Evolutionary conservation across 2,113 vertebrate species (phyloP).

Genomic region (Sinocyclocheilus grahami): DNA sequence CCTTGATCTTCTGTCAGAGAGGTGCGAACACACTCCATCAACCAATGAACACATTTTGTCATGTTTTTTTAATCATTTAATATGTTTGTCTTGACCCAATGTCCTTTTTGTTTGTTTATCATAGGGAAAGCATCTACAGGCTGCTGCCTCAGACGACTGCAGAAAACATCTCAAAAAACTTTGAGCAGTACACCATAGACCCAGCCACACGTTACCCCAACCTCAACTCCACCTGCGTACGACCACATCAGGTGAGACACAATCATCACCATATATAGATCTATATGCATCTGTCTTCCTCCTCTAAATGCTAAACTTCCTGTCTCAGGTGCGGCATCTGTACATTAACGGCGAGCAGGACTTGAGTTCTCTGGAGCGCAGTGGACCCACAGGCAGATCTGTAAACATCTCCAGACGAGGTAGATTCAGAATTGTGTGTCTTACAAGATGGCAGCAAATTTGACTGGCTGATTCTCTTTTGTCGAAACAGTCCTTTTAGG

Average conservation of each 20-base stretch:
- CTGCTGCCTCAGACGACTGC: conserved; percentile 95
- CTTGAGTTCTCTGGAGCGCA: conserved; percentile 70
- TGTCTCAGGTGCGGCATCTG: conserved; percentile 85
- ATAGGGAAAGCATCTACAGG: conserved; percentile 91
- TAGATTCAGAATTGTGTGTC: conserved; percentile 53
- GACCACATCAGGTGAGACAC: conserved; percentile 86
- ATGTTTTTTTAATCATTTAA: background rate
- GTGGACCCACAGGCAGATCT: conserved; percentile 77
- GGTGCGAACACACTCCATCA: conserved; percentile 70
- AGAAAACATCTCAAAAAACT: conserved; percentile 96
- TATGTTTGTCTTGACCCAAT: conserved; percentile 8
- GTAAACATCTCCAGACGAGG: conserved; percentile 81
- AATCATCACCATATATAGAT: background rate
- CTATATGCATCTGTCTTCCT: background rate
- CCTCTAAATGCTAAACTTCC: background rate
- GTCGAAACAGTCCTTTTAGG: background rate
- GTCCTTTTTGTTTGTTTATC: conserved; percentile 19
- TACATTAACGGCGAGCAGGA: conserved; percentile 83
- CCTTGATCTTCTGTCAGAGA: conserved; percentile 87
- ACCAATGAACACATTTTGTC: background rate
- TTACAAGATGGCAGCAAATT: background rate
- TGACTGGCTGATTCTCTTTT: background rate
- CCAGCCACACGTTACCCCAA: conserved; percentile 92
- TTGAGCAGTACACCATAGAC: conserved; percentile 93
- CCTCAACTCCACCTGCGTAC: conserved; percentile 88